Evolutionary conservation across 2,797 vertebrate species (phyloP).

Genomic region (Arctocebus calabarensis): DNA sequence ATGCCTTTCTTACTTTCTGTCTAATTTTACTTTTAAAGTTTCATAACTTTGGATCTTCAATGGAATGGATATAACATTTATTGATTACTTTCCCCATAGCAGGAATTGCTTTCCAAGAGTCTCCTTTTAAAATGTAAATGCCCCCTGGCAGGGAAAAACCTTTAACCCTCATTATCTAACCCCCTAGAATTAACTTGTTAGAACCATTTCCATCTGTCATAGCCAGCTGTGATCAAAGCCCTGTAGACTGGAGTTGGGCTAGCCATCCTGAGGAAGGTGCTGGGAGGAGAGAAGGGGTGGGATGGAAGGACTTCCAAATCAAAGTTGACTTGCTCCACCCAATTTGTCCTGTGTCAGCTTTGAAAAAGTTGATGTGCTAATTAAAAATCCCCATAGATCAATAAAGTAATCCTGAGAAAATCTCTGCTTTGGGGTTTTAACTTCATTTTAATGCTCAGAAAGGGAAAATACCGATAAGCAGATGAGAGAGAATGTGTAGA

Average conservation of each 20-base stretch:
- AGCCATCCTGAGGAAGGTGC: background rate
- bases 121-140: constrained; percentile 67
- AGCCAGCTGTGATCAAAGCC: constrained; percentile 52
- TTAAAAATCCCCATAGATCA: background rate
- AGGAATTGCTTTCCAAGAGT: background rate
- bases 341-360: background rate
- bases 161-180: constrained; percentile 42
- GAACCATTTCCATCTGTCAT: constrained; percentile 51
- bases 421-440: background rate
- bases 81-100: background rate
- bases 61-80: background rate
- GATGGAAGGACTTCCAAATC: background rate
- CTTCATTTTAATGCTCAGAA: background rate
- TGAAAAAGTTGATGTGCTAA: background rate
- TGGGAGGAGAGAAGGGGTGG: background rate
- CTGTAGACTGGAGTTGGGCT: background rate
- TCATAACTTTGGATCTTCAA: constrained; percentile 13
- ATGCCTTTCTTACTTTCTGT: background rate
- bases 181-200: constrained; percentile 66
- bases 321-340: background rate
- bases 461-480: background rate
- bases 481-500: background rate
- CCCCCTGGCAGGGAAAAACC: constrained; percentile 40
- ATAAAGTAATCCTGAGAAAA: background rate
- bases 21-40: constrained; percentile 29